Base-by-base conservation (phyloP, 2,797 vertebrate species). In the Pangasius krempfi region DNA sequence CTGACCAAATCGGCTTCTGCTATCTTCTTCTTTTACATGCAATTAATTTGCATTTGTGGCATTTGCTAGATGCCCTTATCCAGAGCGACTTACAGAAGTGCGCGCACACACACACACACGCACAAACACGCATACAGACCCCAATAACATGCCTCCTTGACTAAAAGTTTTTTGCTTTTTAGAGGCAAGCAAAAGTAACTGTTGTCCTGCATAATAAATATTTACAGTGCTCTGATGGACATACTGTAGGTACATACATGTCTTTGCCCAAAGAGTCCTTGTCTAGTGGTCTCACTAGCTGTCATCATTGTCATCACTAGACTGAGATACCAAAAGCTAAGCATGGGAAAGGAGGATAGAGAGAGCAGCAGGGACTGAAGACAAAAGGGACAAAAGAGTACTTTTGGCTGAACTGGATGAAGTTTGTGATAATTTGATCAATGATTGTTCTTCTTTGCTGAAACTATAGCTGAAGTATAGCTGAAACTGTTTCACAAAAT, bases 1-100 rank as follows among this genome's bases (percentile, higher is more conserved):
- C 50, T 91, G 88, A 92, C 68, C 86, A 73, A 80, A 88, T 60
- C 68, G 7, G 44, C 44, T 47, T 47, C 44, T 88, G 68, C 91
- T 87, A 73, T 87, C 87, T 62, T 54, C 66, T 54, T 37, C 82
- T 75, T 30, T 87, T 40, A 50, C 56, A 54, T 84, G 33, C 18
- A 60, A 4, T 72, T 81, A n/a, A n/a, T 83, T 62, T 64, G 44
- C 25, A 18, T 66, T 6, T 37, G 37, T 52, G 30, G 78, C 30
- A 58, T 80, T 33, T 80, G 9, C 9, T 54, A 80, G 52, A 80
- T 1, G 2, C 5, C n/a, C 7, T 80, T 22, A 33, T 80, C 18
- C 8, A 33, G n/a, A 37, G 16, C 1, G 12, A 14, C 44, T 79
- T 37, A 50, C n/a, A 40, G 6, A 54, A 33, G 10, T 75, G 40